A percentile compares a stretch with the other conserved stretches of the same genome.
Evolutionary conservation across 2,113 vertebrate genomes (phyloP).

Genomic region (Gymnogyps californianus): DNA sequence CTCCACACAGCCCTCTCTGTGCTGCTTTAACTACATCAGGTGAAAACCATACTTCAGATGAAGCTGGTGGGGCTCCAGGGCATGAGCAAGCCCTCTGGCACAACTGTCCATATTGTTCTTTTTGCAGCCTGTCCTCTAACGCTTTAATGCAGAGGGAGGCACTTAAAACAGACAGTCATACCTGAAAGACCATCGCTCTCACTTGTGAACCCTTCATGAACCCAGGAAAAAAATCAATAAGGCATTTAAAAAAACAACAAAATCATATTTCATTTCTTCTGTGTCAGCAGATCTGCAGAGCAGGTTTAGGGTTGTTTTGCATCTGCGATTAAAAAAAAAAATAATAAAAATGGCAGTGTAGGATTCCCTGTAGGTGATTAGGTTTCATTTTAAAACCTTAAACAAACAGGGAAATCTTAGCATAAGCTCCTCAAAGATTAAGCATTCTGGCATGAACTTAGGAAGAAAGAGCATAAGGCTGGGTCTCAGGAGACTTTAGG

Average conservation of each 20-base stretch:
- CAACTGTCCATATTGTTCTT: not conserved
- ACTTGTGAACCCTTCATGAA: not conserved
- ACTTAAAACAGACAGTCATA: not conserved
- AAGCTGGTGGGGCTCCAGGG: not conserved
- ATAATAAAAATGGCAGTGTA: not conserved
- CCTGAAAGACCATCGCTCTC: not conserved
- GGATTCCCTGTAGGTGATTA: not conserved
- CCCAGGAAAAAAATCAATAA: not conserved
- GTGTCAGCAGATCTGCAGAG: not conserved
- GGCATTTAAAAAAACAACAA: not conserved
- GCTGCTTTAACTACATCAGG: not conserved
- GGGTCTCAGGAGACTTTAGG: not conserved
- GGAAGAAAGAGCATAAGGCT: not conserved
- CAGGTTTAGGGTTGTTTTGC: not conserved
- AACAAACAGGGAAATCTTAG: constrained; percentile 3
- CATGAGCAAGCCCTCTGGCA: not conserved
- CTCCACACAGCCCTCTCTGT: not conserved
- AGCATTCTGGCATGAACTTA: not conserved
- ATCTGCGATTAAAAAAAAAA: not conserved
- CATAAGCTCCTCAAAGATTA: not conserved
- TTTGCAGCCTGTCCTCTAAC: not conserved
- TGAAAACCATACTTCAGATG: not conserved
- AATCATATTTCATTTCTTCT: not conserved
- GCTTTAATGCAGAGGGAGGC: not conserved
- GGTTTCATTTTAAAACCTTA: not conserved